Conservation (phyloP, 2,113 vertebrate species). For the Onychostoma macrolepis region DNA sequence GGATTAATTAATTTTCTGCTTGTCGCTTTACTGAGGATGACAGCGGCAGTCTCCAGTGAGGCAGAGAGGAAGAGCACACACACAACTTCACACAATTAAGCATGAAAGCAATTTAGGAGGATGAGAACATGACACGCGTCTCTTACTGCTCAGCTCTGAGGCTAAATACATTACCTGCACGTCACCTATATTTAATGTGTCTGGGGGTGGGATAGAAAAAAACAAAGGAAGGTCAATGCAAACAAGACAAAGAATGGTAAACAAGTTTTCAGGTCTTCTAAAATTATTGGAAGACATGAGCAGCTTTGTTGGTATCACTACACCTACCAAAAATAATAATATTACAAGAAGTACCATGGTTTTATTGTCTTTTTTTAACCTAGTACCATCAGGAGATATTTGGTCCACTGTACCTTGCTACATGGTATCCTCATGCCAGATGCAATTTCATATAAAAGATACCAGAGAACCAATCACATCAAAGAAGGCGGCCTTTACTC, state of each 20-base stretch:
- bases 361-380: not conserved
- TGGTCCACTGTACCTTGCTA: not conserved
- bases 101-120: slow-evolving; percentile 56
- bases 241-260: not conserved
- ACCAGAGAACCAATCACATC: not conserved
- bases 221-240: not conserved
- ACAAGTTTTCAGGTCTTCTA: not conserved
- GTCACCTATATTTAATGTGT: slow-evolving; percentile 4
- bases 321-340: not conserved
- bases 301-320: not conserved
- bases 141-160: slow-evolving; percentile 39
- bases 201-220: slow-evolving; percentile 27
- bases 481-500: not conserved
- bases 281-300: not conserved
- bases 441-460: not conserved
- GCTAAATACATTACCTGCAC: slow-evolving; percentile 41
- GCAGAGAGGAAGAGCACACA: slow-evolving; percentile 19
- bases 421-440: not conserved
- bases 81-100: slow-evolving; percentile 50
- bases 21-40: slow-evolving; percentile 54
- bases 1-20: slow-evolving; percentile 63
- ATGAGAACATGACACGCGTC: slow-evolving; percentile 49
- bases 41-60: slow-evolving; percentile 38
- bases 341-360: not conserved
- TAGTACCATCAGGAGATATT: not conserved